These are phyloP conservation scores for Caenorhabditis sp. DNA, from an alignment of 2,888 invertebrate species.

Conservation along the genomic window DNA sequence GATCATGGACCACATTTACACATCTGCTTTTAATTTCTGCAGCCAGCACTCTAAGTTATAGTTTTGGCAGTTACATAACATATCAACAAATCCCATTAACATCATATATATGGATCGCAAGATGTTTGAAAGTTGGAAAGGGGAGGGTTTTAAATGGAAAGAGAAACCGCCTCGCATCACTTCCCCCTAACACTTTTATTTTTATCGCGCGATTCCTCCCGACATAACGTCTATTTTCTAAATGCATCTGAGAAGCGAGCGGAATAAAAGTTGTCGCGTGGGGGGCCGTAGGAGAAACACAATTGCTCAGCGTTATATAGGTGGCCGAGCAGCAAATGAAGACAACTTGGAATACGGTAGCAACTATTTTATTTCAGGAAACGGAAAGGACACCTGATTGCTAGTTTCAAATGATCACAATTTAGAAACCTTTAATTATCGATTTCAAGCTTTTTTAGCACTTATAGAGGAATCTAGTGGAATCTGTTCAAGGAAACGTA, in stretches of 20 bases:
- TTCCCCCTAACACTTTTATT: background rate
- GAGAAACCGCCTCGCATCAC: background rate
- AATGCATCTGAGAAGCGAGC: background rate
- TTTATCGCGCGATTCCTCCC: background rate
- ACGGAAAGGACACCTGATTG: no score
- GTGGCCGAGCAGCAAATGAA: slow-evolving; percentile 8
- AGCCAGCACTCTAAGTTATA: no score
- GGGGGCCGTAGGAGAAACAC: slow-evolving; percentile 9
- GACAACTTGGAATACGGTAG: no score
- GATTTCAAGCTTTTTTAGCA: no score
- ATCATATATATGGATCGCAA: no score
- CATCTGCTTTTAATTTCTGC: slow-evolving; percentile 8
- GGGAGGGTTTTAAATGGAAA: background rate
- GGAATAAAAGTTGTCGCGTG: background rate
- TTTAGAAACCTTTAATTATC: no score
- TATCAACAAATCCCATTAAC: no score
- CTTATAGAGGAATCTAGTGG: no score
- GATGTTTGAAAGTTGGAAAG: background rate
- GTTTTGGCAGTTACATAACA: no score
- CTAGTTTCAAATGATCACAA: no score
- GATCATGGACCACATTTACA: background rate
- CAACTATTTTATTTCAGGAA: no score
- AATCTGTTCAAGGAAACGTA: no score
- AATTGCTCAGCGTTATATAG: slow-evolving; percentile 17
- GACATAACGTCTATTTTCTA: background rate